Conservation (phyloP, 2,797 vertebrate genomes). For the Pipistrellus nathusii region DNA sequence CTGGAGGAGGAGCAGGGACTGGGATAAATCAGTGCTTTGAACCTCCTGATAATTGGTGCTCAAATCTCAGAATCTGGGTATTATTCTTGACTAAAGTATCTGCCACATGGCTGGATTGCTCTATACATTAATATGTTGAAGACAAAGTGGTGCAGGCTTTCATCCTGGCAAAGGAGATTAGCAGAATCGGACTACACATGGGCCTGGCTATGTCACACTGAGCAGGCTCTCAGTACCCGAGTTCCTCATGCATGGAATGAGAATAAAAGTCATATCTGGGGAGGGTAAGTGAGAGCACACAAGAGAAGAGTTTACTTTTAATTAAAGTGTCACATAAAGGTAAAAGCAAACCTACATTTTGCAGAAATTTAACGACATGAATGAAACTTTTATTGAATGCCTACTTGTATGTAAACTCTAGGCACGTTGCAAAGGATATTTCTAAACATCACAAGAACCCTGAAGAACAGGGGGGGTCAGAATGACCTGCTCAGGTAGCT, state of each 20-base stretch:
- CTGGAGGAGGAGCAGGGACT: conserved; percentile 40
- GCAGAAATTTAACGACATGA: neutral
- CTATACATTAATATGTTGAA: conserved; percentile 34
- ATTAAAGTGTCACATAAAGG: neutral
- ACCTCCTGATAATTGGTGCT: conserved; percentile 74
- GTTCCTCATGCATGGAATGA: conserved; percentile 11
- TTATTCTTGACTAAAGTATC: conserved; percentile 71
- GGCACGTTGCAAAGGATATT: neutral
- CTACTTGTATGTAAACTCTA: neutral
- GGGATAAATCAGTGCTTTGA: conserved; percentile 74
- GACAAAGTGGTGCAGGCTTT: neutral
- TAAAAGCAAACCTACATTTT: neutral
- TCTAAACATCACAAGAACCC: neutral
- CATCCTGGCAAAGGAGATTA: neutral
- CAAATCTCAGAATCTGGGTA: conserved; percentile 66
- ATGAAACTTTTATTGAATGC: neutral
- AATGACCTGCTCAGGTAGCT: neutral
- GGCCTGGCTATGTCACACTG: neutral
- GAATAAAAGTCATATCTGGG: conserved; percentile 11
- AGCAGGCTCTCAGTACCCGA: conserved; percentile 30
- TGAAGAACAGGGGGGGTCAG: neutral
- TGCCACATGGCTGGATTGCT: conserved; percentile 36
- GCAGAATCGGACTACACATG: neutral
- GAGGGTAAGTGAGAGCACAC: neutral
- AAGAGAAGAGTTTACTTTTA: neutral